phyloP scores from a whole-genome alignment of 2,797 vertebrate species.

The Kryptolebias ocellatus region DNA sequence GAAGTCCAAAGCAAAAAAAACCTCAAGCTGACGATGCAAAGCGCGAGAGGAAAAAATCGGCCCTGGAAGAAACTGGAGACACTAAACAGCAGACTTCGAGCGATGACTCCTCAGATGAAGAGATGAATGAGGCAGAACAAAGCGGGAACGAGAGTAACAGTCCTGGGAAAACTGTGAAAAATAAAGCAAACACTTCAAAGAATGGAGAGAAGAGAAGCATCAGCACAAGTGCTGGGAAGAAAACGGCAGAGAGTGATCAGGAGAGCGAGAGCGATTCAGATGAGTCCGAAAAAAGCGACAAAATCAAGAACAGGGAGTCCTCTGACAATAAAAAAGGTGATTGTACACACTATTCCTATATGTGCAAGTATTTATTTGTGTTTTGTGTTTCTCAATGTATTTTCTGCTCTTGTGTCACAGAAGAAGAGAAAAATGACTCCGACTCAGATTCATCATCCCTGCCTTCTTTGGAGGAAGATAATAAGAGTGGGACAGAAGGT shows the following conservation, averaged over 20 bases:
- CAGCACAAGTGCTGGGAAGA: conserved; percentile 12
- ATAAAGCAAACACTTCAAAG: conserved; percentile 5
- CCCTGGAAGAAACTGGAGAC: background rate
- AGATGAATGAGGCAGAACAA: conserved; percentile 1
- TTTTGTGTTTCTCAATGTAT: background rate
- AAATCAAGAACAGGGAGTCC: conserved; percentile 13
- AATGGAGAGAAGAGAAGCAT: background rate
- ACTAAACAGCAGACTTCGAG: conserved; percentile 9
- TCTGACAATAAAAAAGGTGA: conserved; percentile 57
- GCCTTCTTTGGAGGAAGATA: conserved; percentile 73
- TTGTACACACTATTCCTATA: background rate
- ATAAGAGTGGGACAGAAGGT: conserved; percentile 26
- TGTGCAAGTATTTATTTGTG: background rate
- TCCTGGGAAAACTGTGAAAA: conserved; percentile 21
- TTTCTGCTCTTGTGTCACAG: conserved; percentile 4
- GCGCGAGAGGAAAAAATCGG: conserved; percentile 18
- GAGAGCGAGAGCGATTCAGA: conserved; percentile 30
- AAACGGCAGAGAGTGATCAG: conserved; percentile 18
- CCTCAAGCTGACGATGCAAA: conserved; percentile 23
- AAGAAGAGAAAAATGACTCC: conserved; percentile 20
- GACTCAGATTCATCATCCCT: conserved; percentile 79
- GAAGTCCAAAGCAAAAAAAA: conserved; percentile 32
- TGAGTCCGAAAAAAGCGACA: conserved; percentile 23
- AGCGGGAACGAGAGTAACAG: conserved; percentile 12
- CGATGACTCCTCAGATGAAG: conserved; percentile 49